Base-by-base conservation (phyloP, 1,140 invertebrate genomes). In the Meloidogyne hapla region DNA sequence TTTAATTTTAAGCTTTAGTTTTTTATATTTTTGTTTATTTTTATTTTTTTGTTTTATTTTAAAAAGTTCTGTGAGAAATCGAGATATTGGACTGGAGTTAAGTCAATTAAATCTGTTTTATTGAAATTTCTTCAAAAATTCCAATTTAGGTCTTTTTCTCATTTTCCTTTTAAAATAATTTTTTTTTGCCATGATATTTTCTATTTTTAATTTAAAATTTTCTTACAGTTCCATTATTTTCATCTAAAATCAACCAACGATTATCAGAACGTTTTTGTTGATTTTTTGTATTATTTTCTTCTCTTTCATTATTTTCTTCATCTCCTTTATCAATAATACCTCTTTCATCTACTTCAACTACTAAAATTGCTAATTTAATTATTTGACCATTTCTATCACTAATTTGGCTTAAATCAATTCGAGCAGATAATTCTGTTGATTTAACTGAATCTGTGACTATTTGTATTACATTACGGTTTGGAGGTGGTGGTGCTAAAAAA, bases 331-430 rank as follows among this genome's bases (percentile, higher is more conserved):
- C n/a, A 26, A 65, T 13, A 65, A 15, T 2, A 38, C 81, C 83
- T 63, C 77, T 74, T 4, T 80, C 38, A 25, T 72, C 76, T 6
- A 82, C 81, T 82, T 85, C 79, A 23, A 82, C 76, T 6, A 83
- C 84, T 63, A 85, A 87, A 38, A 85, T 62, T 18, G 83, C 48
- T 56, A 77, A 63, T 71, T 81, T 81, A 40, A 48, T 78, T n/a
- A 87, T 69, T 56, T 75, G 71, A 8, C 84, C 84, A 71, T 86
- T 74, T 63, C 79, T 79, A 38, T 80, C 72, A 62, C 75, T 80
- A 65, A 86, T 84, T 63, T 76, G 76, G 4, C 48, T 70, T 9
- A 76, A 83, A 25, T 80, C 82, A 62, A 78, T 86, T 40, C 77
- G 56, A 26, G 84, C 75, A 10, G 76, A 80, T 38, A 84, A 64